Base-by-base conservation (phyloP, 2,113 vertebrate genomes). In the Lipotes vexillifer region DNA sequence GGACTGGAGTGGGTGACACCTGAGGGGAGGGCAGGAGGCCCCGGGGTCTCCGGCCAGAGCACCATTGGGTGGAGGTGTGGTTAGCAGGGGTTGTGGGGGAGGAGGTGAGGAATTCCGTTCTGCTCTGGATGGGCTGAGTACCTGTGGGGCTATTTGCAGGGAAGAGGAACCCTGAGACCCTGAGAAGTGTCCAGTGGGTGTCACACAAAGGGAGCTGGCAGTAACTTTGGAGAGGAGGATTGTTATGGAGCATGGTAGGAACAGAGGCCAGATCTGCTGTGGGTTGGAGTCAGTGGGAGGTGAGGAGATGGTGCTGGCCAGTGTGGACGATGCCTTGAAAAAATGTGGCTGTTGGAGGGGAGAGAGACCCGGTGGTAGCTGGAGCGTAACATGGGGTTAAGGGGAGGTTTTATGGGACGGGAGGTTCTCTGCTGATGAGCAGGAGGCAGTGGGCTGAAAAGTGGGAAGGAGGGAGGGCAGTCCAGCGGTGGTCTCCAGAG, bases 221-320 rank as follows among this genome's bases (percentile, higher is more conserved):
- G 66, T 74, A 69, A 85, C 61, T 61, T 65, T 61, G 65, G 29
- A 84, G 72, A 87, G n/a, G 57, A 36, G 33, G 68, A 29, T 29
- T 82, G 88, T 27, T 15, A 46, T 78, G 49, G 59, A 61, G 17
- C 61, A 21, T 41, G 11, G 14, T 88, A 52, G 25, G 63, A 71
- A 41, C 49, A 95, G 69, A 95, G 93, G 71, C 85, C 93, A 88
- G 74, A 65, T 97, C 91, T 93, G 71, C 91, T 91, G 87, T 78
- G 82, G 81, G 85, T 8, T 77, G 88, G 38, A 96, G 95, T 55
- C 91, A 68, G 77, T 84, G 90, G 86, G 88, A 83, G 71, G 57
- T 36, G 52, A 93, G 59, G 69, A 92, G 94, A 84, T 77, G 81
- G 72, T 55, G 44, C 14, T 13, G 23, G 69, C 69, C 36, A 49